A percentile compares a stretch with the other conserved stretches of the same genome.
These are phyloP conservation scores for Bombus terrestris DNA, from an alignment of 1,140 invertebrate genomes.

Conservation along the genomic window DNA sequence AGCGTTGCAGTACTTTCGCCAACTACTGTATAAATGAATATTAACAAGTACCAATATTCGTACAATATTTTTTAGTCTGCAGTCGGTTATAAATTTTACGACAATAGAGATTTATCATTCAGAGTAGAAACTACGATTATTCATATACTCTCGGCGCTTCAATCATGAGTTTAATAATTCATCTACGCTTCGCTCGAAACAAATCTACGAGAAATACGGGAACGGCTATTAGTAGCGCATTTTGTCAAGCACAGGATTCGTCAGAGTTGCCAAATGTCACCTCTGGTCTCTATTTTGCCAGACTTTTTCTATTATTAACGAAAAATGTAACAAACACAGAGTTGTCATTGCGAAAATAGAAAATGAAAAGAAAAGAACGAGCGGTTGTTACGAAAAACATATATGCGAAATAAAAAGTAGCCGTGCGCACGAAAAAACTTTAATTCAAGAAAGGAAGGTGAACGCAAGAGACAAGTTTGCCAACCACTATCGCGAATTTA, in stretches of 20 bases:
- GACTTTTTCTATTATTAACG: neutral
- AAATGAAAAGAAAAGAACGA: neutral
- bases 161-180: slow-evolving; percentile 11
- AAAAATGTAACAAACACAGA: neutral
- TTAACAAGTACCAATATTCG: neutral
- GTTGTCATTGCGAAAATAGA: neutral
- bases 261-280: neutral
- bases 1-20: neutral
- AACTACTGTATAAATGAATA: neutral
- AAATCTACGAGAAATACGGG: neutral
- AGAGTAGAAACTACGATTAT: neutral
- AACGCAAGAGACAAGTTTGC: slow-evolving; percentile 12
- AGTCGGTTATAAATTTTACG: neutral
- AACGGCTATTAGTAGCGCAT: too few relatives aligned
- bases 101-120: neutral
- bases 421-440: neutral
- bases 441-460: neutral
- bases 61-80: neutral
- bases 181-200: neutral
- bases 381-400: neutral
- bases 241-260: neutral
- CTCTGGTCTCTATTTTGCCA: neutral
- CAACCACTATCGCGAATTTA: slow-evolving; percentile 9
- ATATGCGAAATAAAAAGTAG: neutral
- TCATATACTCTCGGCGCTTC: neutral